Evolutionary conservation across 2,113 vertebrate species (phyloP).

Genomic region (Odocoileus virginianus): DNA sequence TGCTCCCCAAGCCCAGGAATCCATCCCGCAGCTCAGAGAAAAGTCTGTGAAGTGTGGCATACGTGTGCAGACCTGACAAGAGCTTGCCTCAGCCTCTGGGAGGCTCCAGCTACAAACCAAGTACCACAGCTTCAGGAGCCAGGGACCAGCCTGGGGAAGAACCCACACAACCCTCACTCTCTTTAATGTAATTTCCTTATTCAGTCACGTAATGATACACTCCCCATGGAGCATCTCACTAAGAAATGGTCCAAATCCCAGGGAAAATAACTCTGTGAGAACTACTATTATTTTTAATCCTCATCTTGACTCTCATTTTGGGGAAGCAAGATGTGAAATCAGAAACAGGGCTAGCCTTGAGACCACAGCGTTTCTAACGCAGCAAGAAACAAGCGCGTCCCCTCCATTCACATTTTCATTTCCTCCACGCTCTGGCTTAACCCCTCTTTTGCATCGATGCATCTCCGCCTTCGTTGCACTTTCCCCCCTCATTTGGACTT

Average conservation of each 20-base stretch:
- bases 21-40: background rate
- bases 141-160: rapidly evolving
- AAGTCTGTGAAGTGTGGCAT: rapidly evolving
- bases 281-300: background rate
- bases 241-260: background rate
- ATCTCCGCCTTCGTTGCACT: background rate
- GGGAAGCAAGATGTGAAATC: background rate
- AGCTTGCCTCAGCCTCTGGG: background rate
- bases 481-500: slow-evolving; percentile 55
- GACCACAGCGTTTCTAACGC: background rate
- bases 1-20: rapidly evolving
- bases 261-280: background rate
- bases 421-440: slow-evolving; percentile 40
- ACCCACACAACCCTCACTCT: rapidly evolving
- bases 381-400: background rate
- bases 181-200: background rate
- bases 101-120: background rate
- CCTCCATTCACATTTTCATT: slow-evolving; percentile 32
- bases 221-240: background rate
- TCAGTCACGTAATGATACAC: background rate
- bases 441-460: background rate
- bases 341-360: background rate
- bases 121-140: background rate
- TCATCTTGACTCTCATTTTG: background rate
- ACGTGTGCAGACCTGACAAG: no score